These are phyloP conservation scores for Drosophila virilis DNA, from an alignment of 1,140 invertebrate species.

Conservation along the genomic window DNA sequence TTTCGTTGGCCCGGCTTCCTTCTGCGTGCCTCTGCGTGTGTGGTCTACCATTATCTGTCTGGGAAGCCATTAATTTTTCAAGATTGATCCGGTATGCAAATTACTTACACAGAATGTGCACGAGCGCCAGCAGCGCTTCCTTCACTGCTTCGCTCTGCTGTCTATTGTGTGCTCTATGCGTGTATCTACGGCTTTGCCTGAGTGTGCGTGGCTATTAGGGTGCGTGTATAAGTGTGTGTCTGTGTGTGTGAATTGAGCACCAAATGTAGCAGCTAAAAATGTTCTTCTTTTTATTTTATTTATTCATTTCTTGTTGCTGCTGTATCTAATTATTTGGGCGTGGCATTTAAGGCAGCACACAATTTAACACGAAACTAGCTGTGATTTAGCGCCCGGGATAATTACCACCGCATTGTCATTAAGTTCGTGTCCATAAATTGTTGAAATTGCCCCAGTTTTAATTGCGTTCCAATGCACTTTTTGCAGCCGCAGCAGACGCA, in stretches of 20 bases:
- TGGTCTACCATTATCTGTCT: slow-evolving; percentile 83
- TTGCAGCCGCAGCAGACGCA: slow-evolving; percentile 29
- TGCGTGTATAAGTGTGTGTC: slow-evolving; percentile 17
- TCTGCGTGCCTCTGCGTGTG: slow-evolving; percentile 59
- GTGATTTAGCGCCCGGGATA: slow-evolving; percentile 39
- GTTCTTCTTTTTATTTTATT: slow-evolving; percentile 46
- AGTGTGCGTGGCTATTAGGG: background rate
- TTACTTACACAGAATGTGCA: slow-evolving; percentile 82
- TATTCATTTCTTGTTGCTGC: slow-evolving; percentile 17
- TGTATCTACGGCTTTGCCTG: slow-evolving; percentile 11
- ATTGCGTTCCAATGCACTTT: slow-evolving; percentile 50
- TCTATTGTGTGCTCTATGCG: slow-evolving; percentile 60
- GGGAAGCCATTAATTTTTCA: slow-evolving; percentile 84
- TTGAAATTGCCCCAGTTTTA: slow-evolving; percentile 57
- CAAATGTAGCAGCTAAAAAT: slow-evolving; percentile 46
- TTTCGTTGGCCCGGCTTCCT: slow-evolving; percentile 32
- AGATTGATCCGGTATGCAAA: slow-evolving; percentile 84
- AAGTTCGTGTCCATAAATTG: slow-evolving; percentile 72
- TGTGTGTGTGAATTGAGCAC: slow-evolving; percentile 22
- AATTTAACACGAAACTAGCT: slow-evolving; percentile 23
- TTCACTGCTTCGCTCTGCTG: slow-evolving; percentile 56
- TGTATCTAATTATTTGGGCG: slow-evolving; percentile 49
- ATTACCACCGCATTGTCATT: slow-evolving; percentile 63
- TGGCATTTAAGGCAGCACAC: slow-evolving; percentile 24
- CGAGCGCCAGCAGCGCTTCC: slow-evolving; percentile 76